These are phyloP conservation scores for Philopotamus ludificatus DNA, from an alignment of 1,140 invertebrate genomes.

Conservation along the genomic window DNA sequence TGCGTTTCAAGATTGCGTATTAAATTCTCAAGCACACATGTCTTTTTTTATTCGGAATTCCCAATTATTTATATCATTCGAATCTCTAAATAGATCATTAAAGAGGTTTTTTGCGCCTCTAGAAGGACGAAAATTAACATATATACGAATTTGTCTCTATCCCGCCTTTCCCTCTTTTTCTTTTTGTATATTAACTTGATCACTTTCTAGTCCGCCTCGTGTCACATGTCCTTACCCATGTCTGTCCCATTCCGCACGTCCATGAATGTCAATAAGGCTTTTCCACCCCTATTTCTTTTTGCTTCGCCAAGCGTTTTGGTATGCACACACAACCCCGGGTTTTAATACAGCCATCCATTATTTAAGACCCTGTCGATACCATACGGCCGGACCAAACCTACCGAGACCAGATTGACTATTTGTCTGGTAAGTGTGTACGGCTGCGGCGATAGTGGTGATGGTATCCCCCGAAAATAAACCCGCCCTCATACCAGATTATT, in stretches of 20 bases:
- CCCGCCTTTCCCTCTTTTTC: background rate
- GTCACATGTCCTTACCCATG: constrained; percentile 1
- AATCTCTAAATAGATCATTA: too few species aligned
- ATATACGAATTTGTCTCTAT: background rate
- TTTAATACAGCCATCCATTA: background rate
- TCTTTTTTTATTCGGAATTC: constrained; percentile 4
- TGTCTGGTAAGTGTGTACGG: background rate
- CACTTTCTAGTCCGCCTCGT: background rate
- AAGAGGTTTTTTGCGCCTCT: background rate
- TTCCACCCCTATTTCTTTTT: background rate
- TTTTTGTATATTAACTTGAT: background rate
- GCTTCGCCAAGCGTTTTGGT: background rate
- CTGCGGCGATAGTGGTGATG: too few species aligned
- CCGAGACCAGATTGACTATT: background rate
- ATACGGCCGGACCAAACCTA: background rate
- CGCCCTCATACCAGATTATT: too few species aligned
- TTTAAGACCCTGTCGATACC: background rate
- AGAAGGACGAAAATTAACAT: background rate
- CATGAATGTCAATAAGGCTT: constrained; percentile 10
- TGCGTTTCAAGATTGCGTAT: too few species aligned
- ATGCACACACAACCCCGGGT: background rate
- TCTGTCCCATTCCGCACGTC: constrained; percentile 1
- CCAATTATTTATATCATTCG: constrained; percentile 4
- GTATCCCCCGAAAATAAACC: too few species aligned
- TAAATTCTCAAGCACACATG: too few species aligned